These are phyloP conservation scores for Myiozetetes cayanensis DNA, from an alignment of 2,113 vertebrate genomes.

Conservation along the genomic window DNA sequence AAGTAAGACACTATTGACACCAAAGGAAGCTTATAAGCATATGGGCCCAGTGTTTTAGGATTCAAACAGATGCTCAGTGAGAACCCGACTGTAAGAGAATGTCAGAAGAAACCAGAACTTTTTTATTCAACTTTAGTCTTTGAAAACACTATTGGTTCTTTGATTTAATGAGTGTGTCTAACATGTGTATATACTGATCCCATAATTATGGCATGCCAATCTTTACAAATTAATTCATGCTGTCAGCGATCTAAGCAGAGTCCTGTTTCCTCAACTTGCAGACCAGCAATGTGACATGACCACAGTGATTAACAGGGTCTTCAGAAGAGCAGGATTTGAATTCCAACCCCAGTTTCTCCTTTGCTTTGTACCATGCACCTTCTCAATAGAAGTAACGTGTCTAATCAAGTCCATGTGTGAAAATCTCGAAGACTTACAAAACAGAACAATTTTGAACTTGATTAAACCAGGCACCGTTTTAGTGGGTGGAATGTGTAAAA, in stretches of 20 bases:
- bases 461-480: neutral
- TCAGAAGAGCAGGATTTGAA: neutral
- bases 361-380: neutral
- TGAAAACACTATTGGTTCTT: neutral
- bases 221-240: neutral
- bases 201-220: neutral
- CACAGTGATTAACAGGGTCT: neutral
- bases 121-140: neutral
- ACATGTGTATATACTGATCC: neutral
- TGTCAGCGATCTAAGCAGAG: neutral
- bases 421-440: neutral
- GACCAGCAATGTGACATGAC: neutral
- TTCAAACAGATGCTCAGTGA: neutral
- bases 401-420: neutral
- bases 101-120: neutral
- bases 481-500: conserved; percentile 13
- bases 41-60: neutral
- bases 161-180: neutral
- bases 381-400: neutral
- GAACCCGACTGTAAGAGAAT: neutral
- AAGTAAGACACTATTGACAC: neutral
- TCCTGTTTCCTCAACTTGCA: neutral
- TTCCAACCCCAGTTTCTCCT: neutral
- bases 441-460: neutral
- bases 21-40: neutral